Conservation (phyloP, 2,797 vertebrate species). For the Poecilia velifera region DNA sequence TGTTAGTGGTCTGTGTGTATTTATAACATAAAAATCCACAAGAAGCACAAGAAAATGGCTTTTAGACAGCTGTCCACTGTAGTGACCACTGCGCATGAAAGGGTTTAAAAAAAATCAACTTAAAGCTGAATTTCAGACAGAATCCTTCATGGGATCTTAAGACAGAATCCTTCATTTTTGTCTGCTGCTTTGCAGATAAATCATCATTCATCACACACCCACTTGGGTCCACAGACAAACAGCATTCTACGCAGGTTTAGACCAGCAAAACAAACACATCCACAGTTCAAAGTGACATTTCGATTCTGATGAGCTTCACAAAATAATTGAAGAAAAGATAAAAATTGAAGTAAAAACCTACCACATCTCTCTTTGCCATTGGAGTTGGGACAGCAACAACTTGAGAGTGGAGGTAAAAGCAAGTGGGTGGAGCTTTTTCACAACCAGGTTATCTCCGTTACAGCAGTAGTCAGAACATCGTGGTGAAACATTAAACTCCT, state of each 20-base stretch:
- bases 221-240: neutral
- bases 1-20: too few species aligned
- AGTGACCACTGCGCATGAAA: too few species aligned
- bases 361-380: slow-evolving; percentile 74
- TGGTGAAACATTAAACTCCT: slow-evolving; percentile 32
- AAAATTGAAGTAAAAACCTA: slow-evolving; percentile 54
- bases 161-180: neutral
- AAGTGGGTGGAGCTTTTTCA: slow-evolving; percentile 37
- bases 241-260: neutral
- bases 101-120: neutral
- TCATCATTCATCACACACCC: slow-evolving; percentile 6
- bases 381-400: slow-evolving; percentile 32
- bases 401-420: slow-evolving; percentile 38
- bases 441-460: slow-evolving; percentile 38
- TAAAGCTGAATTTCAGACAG: neutral
- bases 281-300: neutral
- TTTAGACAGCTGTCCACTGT: too few species aligned
- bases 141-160: neutral
- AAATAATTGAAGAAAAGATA: neutral
- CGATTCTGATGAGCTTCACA: slow-evolving; percentile 11
- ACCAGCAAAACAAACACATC: slow-evolving; percentile 15
- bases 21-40: too few species aligned
- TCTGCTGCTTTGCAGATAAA: neutral
- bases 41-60: neutral
- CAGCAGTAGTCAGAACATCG: slow-evolving; percentile 31